Conservation (phyloP, 2,888 invertebrate species). For the Hypena proboscidalis region DNA sequence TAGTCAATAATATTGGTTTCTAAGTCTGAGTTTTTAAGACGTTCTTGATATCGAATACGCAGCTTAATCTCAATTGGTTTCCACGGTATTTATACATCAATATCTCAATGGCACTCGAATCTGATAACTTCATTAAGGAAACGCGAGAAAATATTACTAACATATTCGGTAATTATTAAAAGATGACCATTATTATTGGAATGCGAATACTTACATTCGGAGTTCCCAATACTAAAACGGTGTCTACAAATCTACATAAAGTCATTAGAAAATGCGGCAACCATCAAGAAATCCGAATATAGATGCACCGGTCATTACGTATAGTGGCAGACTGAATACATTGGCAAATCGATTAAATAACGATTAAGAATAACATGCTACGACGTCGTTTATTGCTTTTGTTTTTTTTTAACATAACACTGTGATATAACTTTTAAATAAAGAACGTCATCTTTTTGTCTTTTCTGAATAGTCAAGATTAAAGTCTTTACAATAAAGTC, state of each 20-base stretch:
- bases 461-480: neutral
- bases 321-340: slow-evolving; percentile 5
- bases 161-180: neutral
- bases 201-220: slow-evolving; percentile 30
- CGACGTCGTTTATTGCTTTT: too few species aligned
- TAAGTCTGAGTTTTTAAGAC: too few species aligned
- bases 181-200: slow-evolving; percentile 26
- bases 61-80: neutral
- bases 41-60: too few species aligned
- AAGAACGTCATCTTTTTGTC: neutral
- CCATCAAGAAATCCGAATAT: slow-evolving; percentile 18
- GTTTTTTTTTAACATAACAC: neutral
- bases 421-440: neutral
- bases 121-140: slow-evolving; percentile 5
- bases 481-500: slow-evolving; percentile 4
- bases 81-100: neutral
- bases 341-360: neutral
- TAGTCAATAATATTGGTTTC: too few species aligned
- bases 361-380: too few species aligned
- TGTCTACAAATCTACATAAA: slow-evolving; percentile 1
- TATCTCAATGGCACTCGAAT: slow-evolving; percentile 1
- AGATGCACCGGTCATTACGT: slow-evolving; percentile 20
- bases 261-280: slow-evolving; percentile 25
- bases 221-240: slow-evolving; percentile 12
- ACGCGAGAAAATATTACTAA: neutral